Evolutionary conservation across 1,140 invertebrate species (phyloP), one percentile per base, ranked within the genome.

Genomic region (Megalopta genalis): DNA sequence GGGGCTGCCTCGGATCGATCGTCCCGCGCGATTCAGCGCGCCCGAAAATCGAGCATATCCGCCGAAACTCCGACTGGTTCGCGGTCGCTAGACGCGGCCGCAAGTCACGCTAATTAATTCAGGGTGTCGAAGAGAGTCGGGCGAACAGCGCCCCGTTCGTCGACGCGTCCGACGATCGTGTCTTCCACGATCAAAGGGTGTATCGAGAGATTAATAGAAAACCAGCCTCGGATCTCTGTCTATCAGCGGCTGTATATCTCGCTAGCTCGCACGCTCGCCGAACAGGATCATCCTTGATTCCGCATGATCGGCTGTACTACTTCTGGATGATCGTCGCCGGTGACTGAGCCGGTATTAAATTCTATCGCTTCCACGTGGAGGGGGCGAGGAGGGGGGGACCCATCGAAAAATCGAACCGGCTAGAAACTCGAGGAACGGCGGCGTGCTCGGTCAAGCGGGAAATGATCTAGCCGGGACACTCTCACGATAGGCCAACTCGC

Each of bases 401-500:
- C 57, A 2, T 16, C 52, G 69, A 73, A 79, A 65, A 65, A 21
- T 65, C 8, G 21, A 23, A 12, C 0, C 64, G 39, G 25, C 14
- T 57, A 65, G 60, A 71, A 78, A 49, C 49, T 39, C 46, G 27
- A 16, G 5, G 25, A 52, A 16, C n/a, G 46, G 49, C 4, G 32
- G n/a, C 4, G 27, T 49, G 60, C 23, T 52, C 52, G 77, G 71
- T 84, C 82, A 76, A 80, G 82, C 83, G 77, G 68, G 67, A 69
- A 77, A 73, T 52, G 25, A 75, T 72, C 82, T 39, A 49, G 66
- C 54, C 67, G 21, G 23, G 52, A 77, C 72, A 68, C 78, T 81
- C 87, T 89, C 86, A 81, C 86, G 79, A 66, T 81, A 80, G 64
- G 68, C 65, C 85, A 84, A 86, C 74, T 77, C 82, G 77, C 84